These are phyloP conservation scores for Salminus brasiliensis DNA, from an alignment of 2,113 vertebrate genomes.

Conservation along the genomic window DNA sequence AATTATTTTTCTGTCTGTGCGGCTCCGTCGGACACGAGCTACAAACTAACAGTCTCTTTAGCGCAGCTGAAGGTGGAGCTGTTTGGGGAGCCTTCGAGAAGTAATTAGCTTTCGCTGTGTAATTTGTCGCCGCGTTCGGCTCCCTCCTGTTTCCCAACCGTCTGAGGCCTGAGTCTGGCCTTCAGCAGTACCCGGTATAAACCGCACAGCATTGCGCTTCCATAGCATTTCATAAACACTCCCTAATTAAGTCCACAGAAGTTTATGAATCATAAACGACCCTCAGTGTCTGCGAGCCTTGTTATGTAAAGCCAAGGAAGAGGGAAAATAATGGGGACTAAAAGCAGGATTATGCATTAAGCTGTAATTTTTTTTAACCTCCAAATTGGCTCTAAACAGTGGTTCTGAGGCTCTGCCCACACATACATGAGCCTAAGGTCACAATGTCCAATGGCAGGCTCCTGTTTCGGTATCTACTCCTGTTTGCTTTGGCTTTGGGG, in stretches of 20 bases:
- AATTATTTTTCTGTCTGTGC: conserved; percentile 28
- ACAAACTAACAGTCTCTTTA: conserved; percentile 21
- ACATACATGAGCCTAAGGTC: background rate
- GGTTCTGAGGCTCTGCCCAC: no score
- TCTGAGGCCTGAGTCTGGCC: background rate
- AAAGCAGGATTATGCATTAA: background rate
- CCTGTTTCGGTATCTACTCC: no score
- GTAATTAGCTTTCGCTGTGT: conserved; percentile 23
- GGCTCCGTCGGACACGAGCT: background rate
- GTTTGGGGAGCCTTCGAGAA: conserved; percentile 11
- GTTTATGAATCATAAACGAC: background rate
- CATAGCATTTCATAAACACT: background rate
- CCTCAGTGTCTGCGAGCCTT: background rate
- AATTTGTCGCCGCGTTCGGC: conserved; percentile 14
- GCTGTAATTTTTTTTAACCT: background rate
- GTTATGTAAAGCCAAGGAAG: background rate
- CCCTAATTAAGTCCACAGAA: conserved; percentile 13
- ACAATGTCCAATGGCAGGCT: no score
- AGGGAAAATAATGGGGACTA: background rate
- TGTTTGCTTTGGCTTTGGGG: no score
- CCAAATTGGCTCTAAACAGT: background rate
- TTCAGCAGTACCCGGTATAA: conserved; percentile 4
- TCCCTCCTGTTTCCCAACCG: conserved; percentile 11
- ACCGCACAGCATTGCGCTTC: background rate
- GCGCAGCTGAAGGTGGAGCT: conserved; percentile 12